phyloP scores from a whole-genome alignment of 2,797 vertebrate genomes.

The Melanotaenia boesemani region DNA sequence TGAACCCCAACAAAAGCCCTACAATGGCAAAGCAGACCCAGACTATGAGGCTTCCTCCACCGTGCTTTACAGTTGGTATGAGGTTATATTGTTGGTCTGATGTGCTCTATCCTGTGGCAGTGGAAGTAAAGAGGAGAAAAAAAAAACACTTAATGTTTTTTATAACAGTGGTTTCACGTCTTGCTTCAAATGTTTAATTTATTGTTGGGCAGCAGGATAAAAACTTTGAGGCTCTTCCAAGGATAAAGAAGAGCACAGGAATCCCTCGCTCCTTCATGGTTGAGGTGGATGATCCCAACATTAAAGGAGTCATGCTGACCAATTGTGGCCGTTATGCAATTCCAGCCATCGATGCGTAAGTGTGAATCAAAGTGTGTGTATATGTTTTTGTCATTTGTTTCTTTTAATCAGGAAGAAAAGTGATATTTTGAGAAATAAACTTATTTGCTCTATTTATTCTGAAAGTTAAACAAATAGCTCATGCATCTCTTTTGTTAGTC shows the following conservation, averaged over 20 bases:
- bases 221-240: conserved; percentile 88
- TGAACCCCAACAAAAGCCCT: background rate
- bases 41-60: background rate
- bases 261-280: conserved; percentile 98
- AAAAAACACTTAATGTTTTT: too few species aligned
- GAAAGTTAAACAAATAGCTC: background rate
- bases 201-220: conserved; percentile 87
- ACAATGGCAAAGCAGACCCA: background rate
- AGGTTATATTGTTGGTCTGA: background rate
- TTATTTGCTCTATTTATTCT: background rate
- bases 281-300: conserved; percentile 95
- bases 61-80: background rate
- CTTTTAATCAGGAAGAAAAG: background rate
- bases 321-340: conserved; percentile 96
- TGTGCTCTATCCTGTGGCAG: background rate
- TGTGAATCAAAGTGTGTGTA: conserved; percentile 9
- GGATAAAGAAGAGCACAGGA: conserved; percentile 96
- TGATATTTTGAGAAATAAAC: background rate
- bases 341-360: conserved; percentile 97
- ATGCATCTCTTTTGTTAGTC: background rate
- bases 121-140: background rate
- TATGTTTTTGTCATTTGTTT: background rate
- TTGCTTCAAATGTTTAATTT: conserved; percentile 3
- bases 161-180: background rate
- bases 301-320: conserved; percentile 97